These are phyloP conservation scores for Apamea monoglypha DNA, from an alignment of 2,888 invertebrate species.

Conservation along the genomic window DNA sequence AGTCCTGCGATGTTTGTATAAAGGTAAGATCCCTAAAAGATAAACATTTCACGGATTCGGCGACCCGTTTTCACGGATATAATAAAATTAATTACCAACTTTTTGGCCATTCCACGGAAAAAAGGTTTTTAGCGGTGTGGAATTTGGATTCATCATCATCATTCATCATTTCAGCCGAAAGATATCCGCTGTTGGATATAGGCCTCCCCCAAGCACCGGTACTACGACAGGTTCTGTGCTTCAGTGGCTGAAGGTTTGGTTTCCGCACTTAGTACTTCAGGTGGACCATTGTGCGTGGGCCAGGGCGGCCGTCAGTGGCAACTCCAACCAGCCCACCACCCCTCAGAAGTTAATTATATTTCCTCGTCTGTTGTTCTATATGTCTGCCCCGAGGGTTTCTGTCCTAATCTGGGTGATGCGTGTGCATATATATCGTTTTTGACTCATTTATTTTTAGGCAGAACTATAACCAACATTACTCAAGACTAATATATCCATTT, in stretches of 20 bases:
- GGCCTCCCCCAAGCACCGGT: too few species aligned
- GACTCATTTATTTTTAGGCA: neutral
- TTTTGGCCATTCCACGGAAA: too few species aligned
- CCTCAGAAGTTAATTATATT: too few species aligned
- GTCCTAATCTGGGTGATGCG: too few species aligned
- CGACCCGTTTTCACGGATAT: neutral
- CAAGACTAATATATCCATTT: neutral
- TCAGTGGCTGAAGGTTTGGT: too few species aligned
- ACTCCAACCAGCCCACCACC: too few species aligned
- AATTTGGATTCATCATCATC: neutral
- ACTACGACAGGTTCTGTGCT: too few species aligned
- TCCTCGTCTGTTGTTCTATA: too few species aligned
- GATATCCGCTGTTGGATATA: neutral
- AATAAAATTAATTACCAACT: neutral
- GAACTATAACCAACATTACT: neutral
- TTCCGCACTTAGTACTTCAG: too few species aligned
- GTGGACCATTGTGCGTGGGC: too few species aligned
- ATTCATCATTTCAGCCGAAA: neutral
- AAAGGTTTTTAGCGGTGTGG: neutral
- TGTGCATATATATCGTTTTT: neutral
- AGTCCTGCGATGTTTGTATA: neutral
- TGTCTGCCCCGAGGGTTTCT: too few species aligned
- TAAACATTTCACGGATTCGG: neutral
- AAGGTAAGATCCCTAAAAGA: neutral
- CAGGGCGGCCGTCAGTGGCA: too few species aligned